These are phyloP conservation scores for Subacronicta megacephala DNA, from an alignment of 2,888 invertebrate genomes.

Conservation along the genomic window DNA sequence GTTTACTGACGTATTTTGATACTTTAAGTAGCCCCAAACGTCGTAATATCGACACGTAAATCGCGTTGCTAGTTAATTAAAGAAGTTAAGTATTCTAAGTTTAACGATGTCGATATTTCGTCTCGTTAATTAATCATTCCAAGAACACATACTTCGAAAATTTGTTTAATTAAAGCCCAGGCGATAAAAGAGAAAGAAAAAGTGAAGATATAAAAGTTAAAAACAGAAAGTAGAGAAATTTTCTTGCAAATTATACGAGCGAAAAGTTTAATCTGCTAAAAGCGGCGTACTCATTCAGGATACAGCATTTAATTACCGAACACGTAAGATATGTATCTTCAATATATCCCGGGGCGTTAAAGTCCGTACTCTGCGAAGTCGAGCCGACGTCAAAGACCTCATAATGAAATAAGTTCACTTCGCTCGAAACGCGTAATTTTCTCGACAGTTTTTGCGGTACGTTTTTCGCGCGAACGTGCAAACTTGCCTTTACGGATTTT, in stretches of 20 bases:
- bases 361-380: slow-evolving; percentile 29
- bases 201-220: slow-evolving; percentile 37
- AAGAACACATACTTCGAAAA: slow-evolving; percentile 29
- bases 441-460: slow-evolving; percentile 24
- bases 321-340: slow-evolving; percentile 47
- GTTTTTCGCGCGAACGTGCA: slow-evolving; percentile 18
- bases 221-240: slow-evolving; percentile 39
- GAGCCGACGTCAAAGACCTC: slow-evolving; percentile 47
- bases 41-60: slow-evolving; percentile 6
- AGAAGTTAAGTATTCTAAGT: neutral
- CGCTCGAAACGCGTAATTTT: slow-evolving; percentile 26
- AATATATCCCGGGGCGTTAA: slow-evolving; percentile 42
- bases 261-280: slow-evolving; percentile 53
- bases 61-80: neutral
- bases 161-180: slow-evolving; percentile 48
- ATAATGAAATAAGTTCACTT: slow-evolving; percentile 59
- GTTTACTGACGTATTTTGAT: slow-evolving; percentile 30
- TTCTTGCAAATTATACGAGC: slow-evolving; percentile 35
- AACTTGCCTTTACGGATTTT: slow-evolving; percentile 27
- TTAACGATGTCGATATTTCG: neutral
- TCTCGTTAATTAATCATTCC: slow-evolving; percentile 45
- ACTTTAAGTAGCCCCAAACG: slow-evolving; percentile 21
- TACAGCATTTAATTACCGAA: slow-evolving; percentile 56
- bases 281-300: slow-evolving; percentile 38
- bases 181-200: slow-evolving; percentile 11